These are phyloP conservation scores for Mus pahari DNA, from an alignment of 2,113 vertebrate species.

Conservation along the genomic window DNA sequence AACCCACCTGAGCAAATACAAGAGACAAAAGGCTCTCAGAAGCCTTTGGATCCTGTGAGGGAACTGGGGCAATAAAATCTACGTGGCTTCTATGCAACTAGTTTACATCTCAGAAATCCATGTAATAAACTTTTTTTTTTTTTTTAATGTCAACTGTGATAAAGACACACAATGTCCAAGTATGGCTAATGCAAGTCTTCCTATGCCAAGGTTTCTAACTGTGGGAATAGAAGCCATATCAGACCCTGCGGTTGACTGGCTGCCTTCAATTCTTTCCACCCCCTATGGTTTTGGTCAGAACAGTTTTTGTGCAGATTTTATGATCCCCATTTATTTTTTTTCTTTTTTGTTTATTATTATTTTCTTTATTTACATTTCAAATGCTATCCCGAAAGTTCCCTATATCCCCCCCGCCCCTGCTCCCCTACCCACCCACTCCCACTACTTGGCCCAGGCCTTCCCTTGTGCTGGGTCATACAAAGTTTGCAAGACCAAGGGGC, in stretches of 20 bases:
- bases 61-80: not conserved
- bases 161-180: not conserved
- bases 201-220: not conserved
- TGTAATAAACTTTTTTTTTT: not conserved
- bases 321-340: too few relatives aligned
- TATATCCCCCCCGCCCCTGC: too few relatives aligned
- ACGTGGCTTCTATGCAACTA: not conserved
- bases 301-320: not conserved
- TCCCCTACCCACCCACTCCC: too few relatives aligned
- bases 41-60: not conserved
- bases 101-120: not conserved
- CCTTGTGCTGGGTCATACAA: too few relatives aligned
- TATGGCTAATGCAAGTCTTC: not conserved
- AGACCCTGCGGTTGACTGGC: not conserved
- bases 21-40: not conserved
- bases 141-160: not conserved
- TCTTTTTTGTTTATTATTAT: too few relatives aligned
- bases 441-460: too few relatives aligned
- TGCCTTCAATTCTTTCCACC: not conserved
- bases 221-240: too few relatives aligned
- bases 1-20: conserved; percentile 6
- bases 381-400: too few relatives aligned
- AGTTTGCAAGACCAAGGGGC: too few relatives aligned
- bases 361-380: too few relatives aligned
- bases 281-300: not conserved